Evolutionary conservation across 2,113 vertebrate genomes (phyloP).

Genomic region (Illadopsis cleaveri): DNA sequence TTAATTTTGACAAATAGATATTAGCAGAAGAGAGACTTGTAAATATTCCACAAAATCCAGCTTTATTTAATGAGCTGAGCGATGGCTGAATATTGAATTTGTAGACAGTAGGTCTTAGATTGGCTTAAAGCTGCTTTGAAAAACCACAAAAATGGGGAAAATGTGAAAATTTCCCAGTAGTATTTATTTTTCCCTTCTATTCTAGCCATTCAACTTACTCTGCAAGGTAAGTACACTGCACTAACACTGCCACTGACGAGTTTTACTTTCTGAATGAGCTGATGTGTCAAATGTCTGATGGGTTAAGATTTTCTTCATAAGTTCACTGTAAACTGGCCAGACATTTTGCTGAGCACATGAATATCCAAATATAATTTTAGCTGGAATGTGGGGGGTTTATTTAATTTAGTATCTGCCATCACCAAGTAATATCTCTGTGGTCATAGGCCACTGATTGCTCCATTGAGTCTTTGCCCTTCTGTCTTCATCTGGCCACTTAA

Average conservation of each 20-base stretch:
- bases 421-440: background rate
- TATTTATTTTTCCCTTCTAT: background rate
- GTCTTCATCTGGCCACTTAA: background rate
- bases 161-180: background rate
- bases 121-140: background rate
- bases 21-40: background rate
- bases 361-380: background rate
- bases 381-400: accelerated
- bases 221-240: background rate
- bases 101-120: background rate
- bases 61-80: accelerated
- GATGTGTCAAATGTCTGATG: background rate
- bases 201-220: background rate
- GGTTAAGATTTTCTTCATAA: background rate
- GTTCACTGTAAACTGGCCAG: background rate
- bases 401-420: background rate
- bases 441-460: background rate
- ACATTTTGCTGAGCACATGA: background rate
- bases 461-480: background rate
- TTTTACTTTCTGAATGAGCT: background rate
- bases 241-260: background rate
- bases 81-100: background rate
- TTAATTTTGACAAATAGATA: background rate
- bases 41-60: background rate
- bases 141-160: background rate